These are phyloP conservation scores for Brachionus asplanchnoidis DNA, from an alignment of 1,140 invertebrate genomes.

Conservation along the genomic window DNA sequence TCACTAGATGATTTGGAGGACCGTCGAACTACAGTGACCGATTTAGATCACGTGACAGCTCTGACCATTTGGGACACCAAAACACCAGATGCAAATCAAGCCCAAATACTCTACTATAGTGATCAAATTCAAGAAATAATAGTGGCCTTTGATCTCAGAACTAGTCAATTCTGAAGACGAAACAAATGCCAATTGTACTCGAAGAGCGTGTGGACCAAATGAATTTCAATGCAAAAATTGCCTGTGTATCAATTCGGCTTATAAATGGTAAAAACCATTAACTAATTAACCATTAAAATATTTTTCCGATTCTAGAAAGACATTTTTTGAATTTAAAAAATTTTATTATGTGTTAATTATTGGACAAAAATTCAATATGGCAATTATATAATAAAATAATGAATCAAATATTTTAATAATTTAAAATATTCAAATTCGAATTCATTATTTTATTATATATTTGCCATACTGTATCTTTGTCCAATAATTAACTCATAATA, in stretches of 20 bases:
- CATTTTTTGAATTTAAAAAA: neutral
- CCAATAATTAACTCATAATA: no score
- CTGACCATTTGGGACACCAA: neutral
- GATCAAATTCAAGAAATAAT: slow-evolving; percentile 27
- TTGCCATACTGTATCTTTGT: no score
- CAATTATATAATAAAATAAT: no score
- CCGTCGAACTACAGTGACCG: neutral
- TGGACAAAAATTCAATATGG: neutral
- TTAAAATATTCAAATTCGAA: no score
- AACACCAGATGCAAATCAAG: neutral
- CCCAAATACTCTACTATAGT: neutral
- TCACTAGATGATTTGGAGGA: neutral
- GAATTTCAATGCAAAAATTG: slow-evolving; percentile 68
- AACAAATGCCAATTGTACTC: neutral
- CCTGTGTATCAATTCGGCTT: slow-evolving; percentile 81
- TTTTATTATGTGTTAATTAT: neutral
- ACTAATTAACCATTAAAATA: no score
- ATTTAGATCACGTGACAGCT: neutral
- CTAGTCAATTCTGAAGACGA: slow-evolving; percentile 21
- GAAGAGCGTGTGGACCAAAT: slow-evolving; percentile 77
- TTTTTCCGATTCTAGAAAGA: no score
- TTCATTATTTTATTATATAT: no score
- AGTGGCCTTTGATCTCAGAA: neutral
- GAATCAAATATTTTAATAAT: no score
- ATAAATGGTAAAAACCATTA: slow-evolving; percentile 49